Evolutionary conservation across 2,797 vertebrate species (phyloP).

Genomic region (Vireo griseus): DNA sequence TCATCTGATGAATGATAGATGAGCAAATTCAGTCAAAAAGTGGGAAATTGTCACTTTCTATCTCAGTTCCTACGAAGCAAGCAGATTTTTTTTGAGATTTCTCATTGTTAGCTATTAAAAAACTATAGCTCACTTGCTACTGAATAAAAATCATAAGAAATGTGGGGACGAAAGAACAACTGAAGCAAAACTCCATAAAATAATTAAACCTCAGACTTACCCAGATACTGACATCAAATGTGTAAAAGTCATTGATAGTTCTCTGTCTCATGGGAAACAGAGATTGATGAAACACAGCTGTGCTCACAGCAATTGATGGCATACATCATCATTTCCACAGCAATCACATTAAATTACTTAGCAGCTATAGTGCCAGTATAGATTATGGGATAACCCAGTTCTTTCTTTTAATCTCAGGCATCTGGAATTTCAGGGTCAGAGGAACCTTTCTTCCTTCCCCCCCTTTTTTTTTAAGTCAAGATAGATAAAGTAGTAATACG

Average conservation of each 20-base stretch:
- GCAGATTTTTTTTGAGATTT: background rate
- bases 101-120: background rate
- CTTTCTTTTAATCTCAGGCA: conserved; percentile 38
- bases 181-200: background rate
- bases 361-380: conserved; percentile 49
- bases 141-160: conserved; percentile 22
- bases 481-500: background rate
- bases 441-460: background rate
- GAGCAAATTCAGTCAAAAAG: background rate
- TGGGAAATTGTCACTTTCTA: background rate
- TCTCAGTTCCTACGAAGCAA: conserved; percentile 1
- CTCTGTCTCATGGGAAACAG: conserved; percentile 25
- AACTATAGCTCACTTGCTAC: background rate
- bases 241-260: conserved; percentile 30
- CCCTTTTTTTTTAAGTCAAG: background rate
- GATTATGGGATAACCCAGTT: conserved; percentile 44
- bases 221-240: conserved; percentile 17
- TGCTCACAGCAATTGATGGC: conserved; percentile 42
- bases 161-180: background rate
- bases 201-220: conserved; percentile 33
- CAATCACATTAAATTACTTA: conserved; percentile 57
- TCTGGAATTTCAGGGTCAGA: conserved; percentile 33
- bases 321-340: conserved; percentile 47
- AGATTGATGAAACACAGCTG: conserved; percentile 64
- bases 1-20: background rate